Base-by-base conservation (phyloP, 2,888 invertebrate genomes). In the Anaspis maculata region DNA sequence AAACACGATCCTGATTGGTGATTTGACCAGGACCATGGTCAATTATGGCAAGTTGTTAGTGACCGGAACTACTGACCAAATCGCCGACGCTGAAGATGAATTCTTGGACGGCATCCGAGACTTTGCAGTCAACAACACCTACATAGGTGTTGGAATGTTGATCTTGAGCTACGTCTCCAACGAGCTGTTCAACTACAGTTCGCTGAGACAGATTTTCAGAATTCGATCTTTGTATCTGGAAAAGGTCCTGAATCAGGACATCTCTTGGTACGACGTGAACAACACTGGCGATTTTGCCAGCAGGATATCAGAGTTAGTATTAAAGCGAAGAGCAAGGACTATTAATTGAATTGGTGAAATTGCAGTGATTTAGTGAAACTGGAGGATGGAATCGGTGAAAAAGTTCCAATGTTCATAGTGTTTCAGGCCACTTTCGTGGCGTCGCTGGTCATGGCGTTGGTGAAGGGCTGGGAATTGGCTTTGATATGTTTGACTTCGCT, bases 341-440 rank as follows among this genome's bases (percentile, higher is more conserved):
- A n/a, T n/a, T 10, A 10, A 24, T 9, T 9, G 5, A 19, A 19
- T 19, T 9, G 9, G 5, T 19, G 9, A 19, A 19, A 57, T 16
- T 54, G n/a, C 14, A 84, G 83, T 49, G 83, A 83, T 61, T 68
- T 84, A 1, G 67, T 74, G 2, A 84, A 83, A 64, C 68, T 88
- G 44, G 85, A 87, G 64, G 86, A 86, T 44, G 89, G 88, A 4
- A 74, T 88, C 22, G 88, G 86, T 1, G 89, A 89, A 58, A 89
- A 89, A 57, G 68, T 87, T 19, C 76, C 79, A 0, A 78, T 81
- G 45, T 83, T 86, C 50, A 56, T 81, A 3, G 81, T 79, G 58
- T 83, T 77, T 57, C 70, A 83, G 45, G 66, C 78, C 0, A 72
- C 79, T 0, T 83, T 83, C 54, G 32, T 83, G 6, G 74, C 79